Percentiles rank a stretch among this genome's conserved stretches.
These are phyloP conservation scores for Drosophila lutescens DNA, from an alignment of 2,888 invertebrate genomes.

Conservation along the genomic window DNA sequence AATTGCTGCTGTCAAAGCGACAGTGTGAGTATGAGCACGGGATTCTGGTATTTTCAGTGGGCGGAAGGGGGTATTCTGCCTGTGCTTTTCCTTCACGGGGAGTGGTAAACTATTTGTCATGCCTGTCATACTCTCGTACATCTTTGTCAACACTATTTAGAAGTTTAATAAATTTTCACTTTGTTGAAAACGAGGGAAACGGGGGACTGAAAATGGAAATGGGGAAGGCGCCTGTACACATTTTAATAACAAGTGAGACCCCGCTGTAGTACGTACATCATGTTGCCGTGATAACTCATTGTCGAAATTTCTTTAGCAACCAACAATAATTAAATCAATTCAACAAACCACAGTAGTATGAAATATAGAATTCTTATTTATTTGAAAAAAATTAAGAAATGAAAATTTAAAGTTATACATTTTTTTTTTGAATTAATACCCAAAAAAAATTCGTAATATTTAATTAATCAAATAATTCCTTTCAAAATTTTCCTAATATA, in stretches of 20 bases:
- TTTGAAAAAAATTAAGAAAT: no score
- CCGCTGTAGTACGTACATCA: background rate
- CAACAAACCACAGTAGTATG: no score
- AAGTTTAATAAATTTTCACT: slow-evolving; percentile 77
- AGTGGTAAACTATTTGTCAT: slow-evolving; percentile 71
- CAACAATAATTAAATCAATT: no score
- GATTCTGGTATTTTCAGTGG: background rate
- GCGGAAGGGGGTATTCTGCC: background rate
- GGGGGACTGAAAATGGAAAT: background rate
- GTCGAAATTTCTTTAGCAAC: background rate
- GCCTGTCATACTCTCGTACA: slow-evolving; percentile 78
- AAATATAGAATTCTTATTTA: no score
- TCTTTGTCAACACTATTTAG: slow-evolving; percentile 81
- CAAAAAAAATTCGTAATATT: no score
- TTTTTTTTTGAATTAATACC: no score
- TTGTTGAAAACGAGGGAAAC: slow-evolving; percentile 34
- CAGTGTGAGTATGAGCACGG: slow-evolving; percentile 25
- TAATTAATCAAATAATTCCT: no score
- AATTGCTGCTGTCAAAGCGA: slow-evolving; percentile 72
- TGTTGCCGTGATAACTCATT: slow-evolving; percentile 1
- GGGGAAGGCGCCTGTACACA: background rate
- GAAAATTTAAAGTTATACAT: no score
- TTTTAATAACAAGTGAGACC: slow-evolving; percentile 1
- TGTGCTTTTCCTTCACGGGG: slow-evolving; percentile 12
- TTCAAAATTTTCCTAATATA: no score